Evolutionary conservation across 2,888 invertebrate genomes (phyloP), one percentile per base, ranked within the genome.

Genomic region (Chaetoderma sp.): DNA sequence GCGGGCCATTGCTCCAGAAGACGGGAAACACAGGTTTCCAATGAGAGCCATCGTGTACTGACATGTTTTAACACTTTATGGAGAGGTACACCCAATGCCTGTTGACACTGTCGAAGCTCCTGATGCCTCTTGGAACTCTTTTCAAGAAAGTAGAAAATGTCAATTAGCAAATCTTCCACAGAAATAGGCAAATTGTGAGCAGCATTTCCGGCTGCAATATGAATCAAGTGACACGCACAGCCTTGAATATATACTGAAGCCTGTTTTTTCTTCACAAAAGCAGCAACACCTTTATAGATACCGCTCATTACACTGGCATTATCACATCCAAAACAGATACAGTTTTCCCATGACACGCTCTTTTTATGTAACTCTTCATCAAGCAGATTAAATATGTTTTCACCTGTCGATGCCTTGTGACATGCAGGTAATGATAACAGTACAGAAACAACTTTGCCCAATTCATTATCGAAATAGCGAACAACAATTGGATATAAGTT

Each of bases 241-340:
- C 64, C 71, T 18, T 65, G 60, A 28, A 73, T 36, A 27, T 21
- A 61, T 8, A 67, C 27, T 3, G 61, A 23, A 32, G 63, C 58
- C 6, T 72, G 66, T 33, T 72, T 55, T n/a, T 72, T 23, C 30
- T 54, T 55, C 5, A 63, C 33, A 36, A 60, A 67, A 10, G 59
- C 60, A 58, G 58, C 54, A 1, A 70, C 65, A 47, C 68, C 71
- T 57, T 70, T 70, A 10, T 68, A 54, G 6, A 18, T 21, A 0
- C 68, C 70, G 0, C 57, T 67, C 68, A 69, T 73, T 4, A 71
- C 71, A 52, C 42, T 58, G 10, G 69, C 71, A 60, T 71, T 73
- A 45, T 71, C 72, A 60, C 62, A 66, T 4, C 70, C 70, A n/a
- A 71, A 50, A 13, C 63, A 49, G 2, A 73, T 16, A 49, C 68